Evolutionary conservation across 2,888 invertebrate genomes (phyloP), one percentile per base, ranked within the genome.

Genomic region (Leptura quadrifasciata): DNA sequence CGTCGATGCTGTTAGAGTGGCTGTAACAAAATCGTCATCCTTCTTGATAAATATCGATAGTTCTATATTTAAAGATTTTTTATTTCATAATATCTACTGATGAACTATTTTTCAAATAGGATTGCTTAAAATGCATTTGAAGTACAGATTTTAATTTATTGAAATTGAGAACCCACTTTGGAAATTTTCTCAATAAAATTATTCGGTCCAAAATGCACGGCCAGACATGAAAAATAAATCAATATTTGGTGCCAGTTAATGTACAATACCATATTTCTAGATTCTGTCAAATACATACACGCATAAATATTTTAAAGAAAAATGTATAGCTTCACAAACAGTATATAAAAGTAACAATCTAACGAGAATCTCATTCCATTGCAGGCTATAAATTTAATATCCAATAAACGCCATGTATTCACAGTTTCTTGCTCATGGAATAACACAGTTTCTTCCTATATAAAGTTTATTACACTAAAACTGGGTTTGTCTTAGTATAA

Each of bases 311-410:
- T 61, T 61, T 61, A 8, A 27, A 35, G 21, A 17, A 17, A 18
- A 10, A 35, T 61, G 18, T 35, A 17, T 35, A 61, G 17, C 61
- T 9, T 35, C 61, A 35, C 35, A 61, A 61, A 61, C 35, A 39
- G 39, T 39, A 15, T 15, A 21, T 35, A 61, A 61, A 35, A 61
- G 61, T 61, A 35, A 31, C 61, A 61, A 61, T 61, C 61, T 31
- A 61, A 35, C 10, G 10, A 17, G n/a, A 61, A 61, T 35, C 35
- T 35, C 35, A 27, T 35, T 61, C 35, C 1, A 35, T 17, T 17
- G 61, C 18, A n/a, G 61, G 35, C 21, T 35, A 31, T 35, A 61
- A 61, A 61, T 35, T 61, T 61, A 61, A 61, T 6, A 21, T 35
- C 61, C 61, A 35, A 61, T 61, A 61, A 61, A 61, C 18, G 35